Base-by-base conservation (phyloP, 2,113 vertebrate species). In the Halcyon senegalensis region DNA sequence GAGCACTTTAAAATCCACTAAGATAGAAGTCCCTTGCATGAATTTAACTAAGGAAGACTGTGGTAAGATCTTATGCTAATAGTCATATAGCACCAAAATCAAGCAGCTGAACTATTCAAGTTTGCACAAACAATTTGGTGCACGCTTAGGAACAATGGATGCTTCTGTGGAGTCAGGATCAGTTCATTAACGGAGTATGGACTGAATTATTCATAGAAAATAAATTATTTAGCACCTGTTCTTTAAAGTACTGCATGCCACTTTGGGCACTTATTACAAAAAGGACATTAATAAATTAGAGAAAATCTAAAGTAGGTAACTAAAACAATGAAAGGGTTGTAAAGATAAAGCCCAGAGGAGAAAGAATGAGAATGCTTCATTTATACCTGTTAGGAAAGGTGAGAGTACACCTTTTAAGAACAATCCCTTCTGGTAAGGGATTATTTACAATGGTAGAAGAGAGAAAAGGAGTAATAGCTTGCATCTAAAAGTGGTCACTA, bases 171-270 rank as follows among this genome's bases (percentile, higher is more conserved):
- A 89, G 59, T 35, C 62, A 89, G 63, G 84, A 83, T 77, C 46
- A 83, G 19, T 92, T 95, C 91, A 94, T 94, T 95, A 94, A 87
- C 62, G 74, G 56, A 73, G n/a, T 14, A 66, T 1, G 5, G 46
- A 55, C 48, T 95, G 46, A 94, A 97, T 96, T 95, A 96, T 96
- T 95, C 37, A 96, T 83, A 37, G 63, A 46, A 94, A 94, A 96
- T 92, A 70, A 91, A 97, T 96, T 95, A 97, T 96, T 96, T 94
- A 94, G 28, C 62, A 89, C 13, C 37, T 60, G 33, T 70, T 59
- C 59, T 87, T 94, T 84, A 89, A 96, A 93, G 84, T 51, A 89
- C 63, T 74, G 44, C 62, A 82, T 76, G 63, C 55, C 63, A 76
- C 83, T 92, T 92, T 59, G n/a, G 80, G 53, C 74, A 85, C 63